Evolutionary conservation across 2,113 vertebrate genomes (phyloP), one percentile per base, ranked within the genome.

Genomic region (Columba livia): DNA sequence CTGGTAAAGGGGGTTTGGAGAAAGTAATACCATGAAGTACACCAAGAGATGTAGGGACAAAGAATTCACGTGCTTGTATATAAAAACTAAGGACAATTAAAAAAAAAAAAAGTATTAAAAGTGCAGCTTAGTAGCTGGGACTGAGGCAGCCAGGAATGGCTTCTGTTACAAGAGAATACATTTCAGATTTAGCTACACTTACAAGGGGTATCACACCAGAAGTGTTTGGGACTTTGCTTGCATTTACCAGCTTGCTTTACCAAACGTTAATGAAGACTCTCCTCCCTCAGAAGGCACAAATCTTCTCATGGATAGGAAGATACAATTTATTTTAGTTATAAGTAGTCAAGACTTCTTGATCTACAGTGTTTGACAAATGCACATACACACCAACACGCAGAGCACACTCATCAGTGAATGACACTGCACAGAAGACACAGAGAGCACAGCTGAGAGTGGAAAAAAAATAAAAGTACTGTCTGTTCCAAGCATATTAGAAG

Each of bases 311-410:
- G 79, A 51, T 15, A 57, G 29, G 32, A 61, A 12, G 13, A 60
- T 16, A 50, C 10, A 31, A 89, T 20, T 77, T 9, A 14, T 73
- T 88, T 80, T 44, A 57, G 19, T 48, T 84, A 21, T 44, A 87
- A 94, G 87, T 48, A 70, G 64, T 40, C 60, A 53, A 34, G 78
- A 51, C 1, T 1, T 9, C 53, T 86, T 77, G 62, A 50, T n/a
- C 32, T 1, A 1, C 25, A 6, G 18, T 48, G 75, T 15, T 64
- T 0, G 2, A 38, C 1, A 2, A 40, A 56, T 12, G 10, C 61
- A 26, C 8, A n/a, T 4, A 42, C 31, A 36, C 20, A n/a, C 73
- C 36, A 79, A 36, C 75, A 88, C 2, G 31, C 79, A 79, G 70
- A 58, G n/a, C 19, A 48, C 15, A 60, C 36, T 57, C 85, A 70